Evolutionary conservation across 2,797 vertebrate genomes (phyloP).

Genomic region (Argyrosomus regius): DNA sequence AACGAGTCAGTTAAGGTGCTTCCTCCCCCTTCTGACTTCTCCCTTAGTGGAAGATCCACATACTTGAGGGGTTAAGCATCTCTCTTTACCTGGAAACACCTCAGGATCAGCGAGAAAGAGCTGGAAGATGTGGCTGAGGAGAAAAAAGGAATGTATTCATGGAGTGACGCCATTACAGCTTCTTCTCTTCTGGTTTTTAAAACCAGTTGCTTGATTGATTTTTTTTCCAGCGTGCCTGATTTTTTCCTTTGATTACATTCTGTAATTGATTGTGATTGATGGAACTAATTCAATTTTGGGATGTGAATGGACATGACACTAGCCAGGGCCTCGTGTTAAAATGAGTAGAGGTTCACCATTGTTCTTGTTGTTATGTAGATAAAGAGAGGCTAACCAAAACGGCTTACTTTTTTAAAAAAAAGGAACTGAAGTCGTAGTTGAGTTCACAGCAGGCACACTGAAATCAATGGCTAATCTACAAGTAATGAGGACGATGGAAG

Average conservation of each 20-base stretch:
- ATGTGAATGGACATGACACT: background rate
- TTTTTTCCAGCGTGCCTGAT: constrained; percentile 4
- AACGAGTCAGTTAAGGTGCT: background rate
- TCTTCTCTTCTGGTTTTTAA: background rate
- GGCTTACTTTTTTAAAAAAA: constrained; percentile 39
- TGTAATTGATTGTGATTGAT: constrained; percentile 14
- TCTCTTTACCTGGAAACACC: background rate
- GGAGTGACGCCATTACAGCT: background rate
- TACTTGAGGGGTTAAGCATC: background rate
- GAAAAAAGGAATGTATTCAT: background rate
- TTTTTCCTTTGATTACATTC: constrained; percentile 17
- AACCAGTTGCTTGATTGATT: background rate
- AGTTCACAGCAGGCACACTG: constrained; percentile 37
- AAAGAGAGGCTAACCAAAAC: constrained; percentile 29
- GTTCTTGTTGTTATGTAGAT: constrained; percentile 5
- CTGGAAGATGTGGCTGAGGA: background rate
- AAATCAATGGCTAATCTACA: constrained; percentile 43
- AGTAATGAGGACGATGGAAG: constrained; percentile 33
- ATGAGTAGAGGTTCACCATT: background rate
- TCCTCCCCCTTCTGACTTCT: background rate
- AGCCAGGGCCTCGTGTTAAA: background rate
- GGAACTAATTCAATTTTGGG: constrained; percentile 11
- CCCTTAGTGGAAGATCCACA: background rate
- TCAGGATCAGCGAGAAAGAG: background rate
- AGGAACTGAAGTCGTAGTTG: constrained; percentile 34